A percentile compares a stretch with the other conserved stretches of the same genome.
phyloP scores from a whole-genome alignment of 2,888 invertebrate genomes.

The Heliconius ismenius region DNA sequence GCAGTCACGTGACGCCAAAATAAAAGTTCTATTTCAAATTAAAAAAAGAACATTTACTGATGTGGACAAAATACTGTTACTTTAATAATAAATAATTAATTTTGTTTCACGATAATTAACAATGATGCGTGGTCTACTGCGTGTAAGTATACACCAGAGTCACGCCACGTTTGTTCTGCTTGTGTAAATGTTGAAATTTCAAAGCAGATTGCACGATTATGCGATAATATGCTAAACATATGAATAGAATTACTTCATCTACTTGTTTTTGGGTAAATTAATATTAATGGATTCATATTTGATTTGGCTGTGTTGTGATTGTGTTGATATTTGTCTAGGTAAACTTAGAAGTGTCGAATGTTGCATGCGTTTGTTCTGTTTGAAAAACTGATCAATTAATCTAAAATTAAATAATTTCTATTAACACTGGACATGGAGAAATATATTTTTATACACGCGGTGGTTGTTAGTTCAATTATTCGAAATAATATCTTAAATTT shows the following conservation, averaged over 20 bases:
- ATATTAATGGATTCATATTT: not conserved
- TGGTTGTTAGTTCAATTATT: not conserved
- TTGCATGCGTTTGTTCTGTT: not conserved
- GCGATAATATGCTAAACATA: conserved; percentile 38
- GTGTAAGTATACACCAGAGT: conserved; percentile 38
- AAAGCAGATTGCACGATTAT: conserved; percentile 40
- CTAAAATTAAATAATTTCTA: not conserved
- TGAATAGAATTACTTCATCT: conserved; percentile 34
- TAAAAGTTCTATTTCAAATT: too few species aligned
- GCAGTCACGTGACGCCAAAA: too few species aligned
- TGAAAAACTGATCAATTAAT: not conserved
- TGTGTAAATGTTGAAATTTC: conserved; percentile 42
- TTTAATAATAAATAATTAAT: not conserved
- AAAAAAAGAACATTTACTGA: too few species aligned
- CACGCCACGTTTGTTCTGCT: conserved; percentile 42
- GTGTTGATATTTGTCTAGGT: not conserved
- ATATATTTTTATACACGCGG: not conserved
- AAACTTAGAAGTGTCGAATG: not conserved
- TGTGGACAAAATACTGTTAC: not conserved
- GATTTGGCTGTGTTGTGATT: not conserved
- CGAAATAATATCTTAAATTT: too few species aligned
- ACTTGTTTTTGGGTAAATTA: conserved; percentile 12
- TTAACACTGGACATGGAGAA: not conserved
- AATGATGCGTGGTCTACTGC: conserved; percentile 23
- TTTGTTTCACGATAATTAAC: not conserved